These are phyloP conservation scores for Champsocephalus gunnari DNA, from an alignment of 2,797 vertebrate species.

Conservation along the genomic window DNA sequence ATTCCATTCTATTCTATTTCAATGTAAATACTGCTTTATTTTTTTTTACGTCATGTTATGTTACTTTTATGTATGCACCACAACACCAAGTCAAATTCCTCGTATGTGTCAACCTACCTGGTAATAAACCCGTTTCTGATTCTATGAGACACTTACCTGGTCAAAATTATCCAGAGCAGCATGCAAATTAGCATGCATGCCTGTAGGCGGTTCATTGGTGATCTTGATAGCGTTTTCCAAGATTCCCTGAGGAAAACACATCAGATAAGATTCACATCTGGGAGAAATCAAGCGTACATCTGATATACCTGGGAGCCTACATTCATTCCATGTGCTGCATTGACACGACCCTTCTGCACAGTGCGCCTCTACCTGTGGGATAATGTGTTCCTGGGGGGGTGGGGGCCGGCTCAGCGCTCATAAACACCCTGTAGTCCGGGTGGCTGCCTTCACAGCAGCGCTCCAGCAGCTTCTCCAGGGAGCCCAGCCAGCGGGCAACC, in stretches of 20 bases:
- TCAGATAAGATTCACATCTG: neutral
- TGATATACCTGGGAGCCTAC: neutral
- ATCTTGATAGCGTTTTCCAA: slow-evolving; percentile 90
- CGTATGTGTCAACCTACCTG: no score
- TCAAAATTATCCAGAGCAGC: slow-evolving; percentile 87
- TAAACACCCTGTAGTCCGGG: slow-evolving; percentile 83
- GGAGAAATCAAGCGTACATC: neutral
- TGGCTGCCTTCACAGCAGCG: slow-evolving; percentile 83
- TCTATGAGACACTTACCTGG: slow-evolving; percentile 73
- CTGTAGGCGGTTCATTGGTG: slow-evolving; percentile 87
- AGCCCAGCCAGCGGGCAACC: slow-evolving; percentile 87
- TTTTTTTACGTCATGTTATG: no score
- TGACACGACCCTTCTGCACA: neutral
- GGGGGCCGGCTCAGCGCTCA: slow-evolving; percentile 85
- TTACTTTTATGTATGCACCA: no score
- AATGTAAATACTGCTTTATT: no score
- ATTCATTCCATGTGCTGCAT: neutral
- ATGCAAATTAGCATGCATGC: slow-evolving; percentile 86
- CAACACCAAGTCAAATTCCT: no score
- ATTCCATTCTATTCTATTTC: no score
- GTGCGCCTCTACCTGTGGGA: slow-evolving; percentile 77
- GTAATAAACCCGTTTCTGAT: no score
- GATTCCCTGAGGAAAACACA: slow-evolving; percentile 77
- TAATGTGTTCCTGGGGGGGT: slow-evolving; percentile 85
- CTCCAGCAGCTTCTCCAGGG: slow-evolving; percentile 87